Evolutionary conservation across 2,888 invertebrate species (phyloP).

Genomic region (Limnephilus lunatus): DNA sequence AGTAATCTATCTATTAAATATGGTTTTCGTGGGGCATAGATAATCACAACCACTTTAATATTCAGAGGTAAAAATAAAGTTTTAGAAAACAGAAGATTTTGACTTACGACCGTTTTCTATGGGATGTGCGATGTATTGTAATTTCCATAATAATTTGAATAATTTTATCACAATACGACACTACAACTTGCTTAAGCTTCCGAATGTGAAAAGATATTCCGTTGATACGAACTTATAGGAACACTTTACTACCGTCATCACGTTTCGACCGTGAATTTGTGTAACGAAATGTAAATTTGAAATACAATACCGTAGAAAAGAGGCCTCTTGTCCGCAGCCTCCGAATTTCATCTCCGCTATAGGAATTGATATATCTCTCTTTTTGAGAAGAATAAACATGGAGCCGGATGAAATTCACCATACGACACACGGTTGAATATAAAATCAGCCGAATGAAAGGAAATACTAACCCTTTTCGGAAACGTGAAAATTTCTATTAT

Average conservation of each 20-base stretch:
- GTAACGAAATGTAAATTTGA: constrained; percentile 46
- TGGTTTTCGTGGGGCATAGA: too few relatives aligned
- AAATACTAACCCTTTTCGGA: constrained; percentile 26
- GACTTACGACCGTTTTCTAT: too few relatives aligned
- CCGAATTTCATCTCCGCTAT: constrained; percentile 41
- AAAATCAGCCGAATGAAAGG: constrained; percentile 51
- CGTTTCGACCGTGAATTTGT: constrained; percentile 19
- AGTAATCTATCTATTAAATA: too few relatives aligned
- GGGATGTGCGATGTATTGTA: background rate
- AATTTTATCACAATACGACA: background rate
- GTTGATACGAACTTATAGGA: background rate
- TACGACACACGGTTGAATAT: constrained; percentile 48
- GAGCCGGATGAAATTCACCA: constrained; percentile 35
- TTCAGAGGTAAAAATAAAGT: too few relatives aligned
- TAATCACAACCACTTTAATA: too few relatives aligned
- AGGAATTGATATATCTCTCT: constrained; percentile 55
- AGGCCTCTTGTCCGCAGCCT: background rate
- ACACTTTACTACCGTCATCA: background rate
- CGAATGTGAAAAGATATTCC: background rate
- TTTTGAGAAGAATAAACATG: constrained; percentile 53
- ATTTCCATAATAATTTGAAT: background rate
- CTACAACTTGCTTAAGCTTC: background rate
- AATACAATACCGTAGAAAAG: constrained; percentile 11
- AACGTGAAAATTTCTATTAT: constrained; percentile 30
- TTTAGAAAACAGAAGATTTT: too few relatives aligned